Percentiles rank a stretch among this genome's conserved stretches.
These are phyloP conservation scores for Buathra laborator DNA, from an alignment of 2,888 invertebrate species.

Conservation along the genomic window DNA sequence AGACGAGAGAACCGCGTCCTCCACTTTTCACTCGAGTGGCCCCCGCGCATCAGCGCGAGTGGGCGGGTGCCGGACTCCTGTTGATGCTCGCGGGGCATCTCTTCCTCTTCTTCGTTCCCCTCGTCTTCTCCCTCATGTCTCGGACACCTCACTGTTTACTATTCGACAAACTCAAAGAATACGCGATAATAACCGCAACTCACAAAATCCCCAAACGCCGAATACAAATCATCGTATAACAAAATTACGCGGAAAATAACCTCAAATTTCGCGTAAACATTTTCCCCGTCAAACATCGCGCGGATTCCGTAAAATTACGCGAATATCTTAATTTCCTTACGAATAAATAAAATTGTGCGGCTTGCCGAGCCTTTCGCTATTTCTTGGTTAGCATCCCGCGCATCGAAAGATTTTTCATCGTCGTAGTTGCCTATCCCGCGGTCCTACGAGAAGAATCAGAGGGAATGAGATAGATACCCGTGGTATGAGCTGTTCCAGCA, in stretches of 20 bases:
- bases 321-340: neutral
- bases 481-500: slow-evolving; percentile 65
- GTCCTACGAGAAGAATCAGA: slow-evolving; percentile 57
- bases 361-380: neutral
- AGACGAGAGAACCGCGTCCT: slow-evolving; percentile 59
- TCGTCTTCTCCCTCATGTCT: neutral
- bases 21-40: slow-evolving; percentile 66
- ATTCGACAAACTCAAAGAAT: slow-evolving; percentile 52
- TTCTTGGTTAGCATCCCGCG: slow-evolving; percentile 14
- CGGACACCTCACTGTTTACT: slow-evolving; percentile 25
- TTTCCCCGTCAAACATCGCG: too few relatives aligned
- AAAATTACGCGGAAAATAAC: slow-evolving; percentile 53
- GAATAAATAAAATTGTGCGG: neutral
- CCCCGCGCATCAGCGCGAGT: slow-evolving; percentile 61
- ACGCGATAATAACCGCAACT: slow-evolving; percentile 50
- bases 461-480: slow-evolving; percentile 39
- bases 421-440: slow-evolving; percentile 48
- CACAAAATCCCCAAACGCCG: slow-evolving; percentile 1
- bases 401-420: slow-evolving; percentile 45
- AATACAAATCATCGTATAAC: neutral
- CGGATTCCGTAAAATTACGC: too few relatives aligned
- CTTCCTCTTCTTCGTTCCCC: slow-evolving; percentile 26
- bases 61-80: slow-evolving; percentile 62
- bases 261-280: neutral
- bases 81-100: slow-evolving; percentile 54